Base-by-base conservation (phyloP, 1,140 invertebrate species). In the Sitodiplosis mosellana region DNA sequence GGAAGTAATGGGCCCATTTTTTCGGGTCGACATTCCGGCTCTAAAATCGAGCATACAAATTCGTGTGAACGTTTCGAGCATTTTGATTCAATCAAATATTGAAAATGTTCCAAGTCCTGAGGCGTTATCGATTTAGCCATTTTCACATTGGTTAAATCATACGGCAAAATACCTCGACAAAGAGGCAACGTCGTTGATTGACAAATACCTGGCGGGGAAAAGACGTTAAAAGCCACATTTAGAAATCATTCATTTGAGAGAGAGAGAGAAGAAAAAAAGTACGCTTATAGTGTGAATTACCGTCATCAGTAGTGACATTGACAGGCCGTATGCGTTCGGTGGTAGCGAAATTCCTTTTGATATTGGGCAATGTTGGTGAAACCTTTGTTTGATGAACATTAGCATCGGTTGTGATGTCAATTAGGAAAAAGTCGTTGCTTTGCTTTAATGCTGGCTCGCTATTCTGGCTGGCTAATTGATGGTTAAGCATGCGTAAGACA, bases 11-110 rank as follows among this genome's bases (percentile, higher is more conserved):
- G 58, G 2, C 65, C 64, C 49, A 70, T 69, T 1, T 74, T 71
- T 33, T 64, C 59, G 1, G 75, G 71, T 34, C 67, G 69, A 57
- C 78, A 81, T 45, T 77, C 75, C 0, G 78, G 78, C 54, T 81
- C 78, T 33, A 81, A 58, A 19, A 77, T 60, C 2, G 73, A 69
- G 53, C 78, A 81, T 4, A 74, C 54, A 55, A 78, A 78, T 50
- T 78, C 71, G 18, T 66, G 63, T 0, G 74, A 67, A 8, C 77
- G 62, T 2, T 70, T 64, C 51, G 76, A 78, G 55, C 77, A 81
- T 46, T 74, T 72, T 11, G 74, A 73, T 22, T 66, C 59, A 17
- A 76, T 65, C n/a, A 80, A 55, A 43, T 66, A 67, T 44, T 60
- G 48, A 34, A 63, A 64, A 27, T 56, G 55, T 46, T 54, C 52